These are phyloP conservation scores for Actinernus sp. DNA, from an alignment of 92 coral and sea anemone genomes.

Conservation along the genomic window DNA sequence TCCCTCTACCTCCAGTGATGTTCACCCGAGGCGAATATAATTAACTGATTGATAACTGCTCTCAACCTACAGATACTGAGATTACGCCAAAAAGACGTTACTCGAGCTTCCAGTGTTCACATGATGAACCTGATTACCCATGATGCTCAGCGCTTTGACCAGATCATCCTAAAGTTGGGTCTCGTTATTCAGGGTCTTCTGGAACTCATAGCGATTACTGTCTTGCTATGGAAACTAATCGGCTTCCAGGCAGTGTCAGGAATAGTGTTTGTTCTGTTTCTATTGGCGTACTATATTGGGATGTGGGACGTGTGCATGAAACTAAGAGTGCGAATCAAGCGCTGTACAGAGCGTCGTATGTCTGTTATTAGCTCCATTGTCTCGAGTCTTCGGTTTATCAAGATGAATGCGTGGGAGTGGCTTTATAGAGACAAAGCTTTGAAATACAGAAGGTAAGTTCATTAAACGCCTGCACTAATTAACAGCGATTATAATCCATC, in stretches of 20 bases:
- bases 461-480: too few species aligned
- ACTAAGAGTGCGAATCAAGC: conserved; percentile 64
- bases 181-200: conserved; percentile 66
- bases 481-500: too few species aligned
- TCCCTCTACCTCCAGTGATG: too few species aligned
- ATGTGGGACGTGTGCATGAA: conserved; percentile 90
- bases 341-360: conserved; percentile 78
- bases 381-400: conserved; percentile 64
- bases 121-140: conserved; percentile 55
- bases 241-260: conserved; percentile 88
- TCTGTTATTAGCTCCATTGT: conserved; percentile 59
- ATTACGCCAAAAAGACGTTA: conserved; percentile 73
- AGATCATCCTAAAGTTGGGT: conserved; percentile 74
- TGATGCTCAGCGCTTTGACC: conserved; percentile 78
- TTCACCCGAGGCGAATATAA: too few species aligned
- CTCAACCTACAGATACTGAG: conserved; percentile 44
- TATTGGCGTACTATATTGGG: conserved; percentile 80
- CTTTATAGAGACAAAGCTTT: conserved; percentile 59
- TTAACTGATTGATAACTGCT: too few species aligned
- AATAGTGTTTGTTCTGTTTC: conserved; percentile 65
- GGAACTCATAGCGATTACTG: conserved; percentile 75
- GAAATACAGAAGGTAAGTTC: conserved; percentile 52
- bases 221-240: conserved; percentile 81
- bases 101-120: conserved; percentile 53
- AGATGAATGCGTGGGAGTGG: conserved; percentile 93